Evolutionary conservation across 2,113 vertebrate species (phyloP).

Genomic region (Lamprotornis superbus): DNA sequence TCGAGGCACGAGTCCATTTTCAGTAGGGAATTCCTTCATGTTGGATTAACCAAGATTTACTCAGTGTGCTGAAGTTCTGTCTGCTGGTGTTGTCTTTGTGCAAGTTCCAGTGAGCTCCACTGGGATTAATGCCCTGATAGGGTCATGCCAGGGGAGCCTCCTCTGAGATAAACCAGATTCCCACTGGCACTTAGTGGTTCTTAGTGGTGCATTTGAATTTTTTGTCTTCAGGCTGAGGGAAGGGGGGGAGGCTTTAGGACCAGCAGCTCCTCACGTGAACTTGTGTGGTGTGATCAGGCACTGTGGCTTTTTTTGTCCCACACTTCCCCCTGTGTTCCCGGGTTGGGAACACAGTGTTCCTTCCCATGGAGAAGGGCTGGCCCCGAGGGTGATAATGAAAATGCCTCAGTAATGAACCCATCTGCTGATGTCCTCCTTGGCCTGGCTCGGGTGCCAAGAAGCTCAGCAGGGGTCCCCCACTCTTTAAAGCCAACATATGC

Average conservation of each 20-base stretch:
- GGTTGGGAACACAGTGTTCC: slow-evolving; percentile 67
- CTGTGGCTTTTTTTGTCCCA: slow-evolving; percentile 34
- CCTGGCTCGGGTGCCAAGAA: slow-evolving; percentile 38
- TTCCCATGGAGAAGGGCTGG: slow-evolving; percentile 58
- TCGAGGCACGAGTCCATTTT: not conserved
- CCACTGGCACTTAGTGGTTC: not conserved
- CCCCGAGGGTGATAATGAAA: slow-evolving; percentile 30
- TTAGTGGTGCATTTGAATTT: not conserved
- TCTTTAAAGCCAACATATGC: slow-evolving; percentile 64
- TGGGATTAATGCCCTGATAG: slow-evolving; percentile 6
- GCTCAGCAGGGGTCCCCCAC: slow-evolving; percentile 35
- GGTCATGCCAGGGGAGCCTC: not conserved
- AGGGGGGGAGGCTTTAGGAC: not conserved
- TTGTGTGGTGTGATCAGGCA: not conserved
- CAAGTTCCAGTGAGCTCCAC: not conserved
- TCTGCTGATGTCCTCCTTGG: slow-evolving; percentile 58
- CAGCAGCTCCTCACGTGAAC: slow-evolving; percentile 4
- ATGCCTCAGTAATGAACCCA: slow-evolving; percentile 60
- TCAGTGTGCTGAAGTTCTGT: not conserved
- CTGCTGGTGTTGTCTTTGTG: not conserved
- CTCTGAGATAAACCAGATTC: not conserved
- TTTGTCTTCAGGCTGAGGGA: not conserved
- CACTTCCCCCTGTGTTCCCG: slow-evolving; percentile 35
- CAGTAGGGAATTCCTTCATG: not conserved
- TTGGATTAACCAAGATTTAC: not conserved